phyloP scores from a whole-genome alignment of 2,113 vertebrate genomes.

The Lepidothrix coronata region DNA sequence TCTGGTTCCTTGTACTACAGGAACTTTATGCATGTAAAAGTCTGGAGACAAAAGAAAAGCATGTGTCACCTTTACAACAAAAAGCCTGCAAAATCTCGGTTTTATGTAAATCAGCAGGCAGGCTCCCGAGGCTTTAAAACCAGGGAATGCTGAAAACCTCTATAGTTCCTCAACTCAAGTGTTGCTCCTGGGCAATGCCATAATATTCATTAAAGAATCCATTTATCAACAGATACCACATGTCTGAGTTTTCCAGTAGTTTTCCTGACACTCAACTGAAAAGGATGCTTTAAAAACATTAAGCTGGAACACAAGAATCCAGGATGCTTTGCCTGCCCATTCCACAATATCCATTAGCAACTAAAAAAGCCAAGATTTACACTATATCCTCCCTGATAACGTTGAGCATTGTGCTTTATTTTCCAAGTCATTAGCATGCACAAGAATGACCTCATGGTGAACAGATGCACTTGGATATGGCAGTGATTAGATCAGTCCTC shows the following conservation, averaged over 20 bases:
- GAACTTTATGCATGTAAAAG: background rate
- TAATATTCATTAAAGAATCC: conserved; percentile 48
- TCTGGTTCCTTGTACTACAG: background rate
- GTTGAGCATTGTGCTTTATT: conserved; percentile 73
- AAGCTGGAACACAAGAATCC: background rate
- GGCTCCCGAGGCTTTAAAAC: conserved; percentile 5
- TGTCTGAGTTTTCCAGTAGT: conserved; percentile 32
- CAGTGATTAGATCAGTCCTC: conserved; percentile 83
- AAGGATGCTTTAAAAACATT: background rate
- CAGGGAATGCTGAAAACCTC: background rate
- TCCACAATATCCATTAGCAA: background rate
- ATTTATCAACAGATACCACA: conserved; percentile 61
- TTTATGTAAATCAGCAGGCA: conserved; percentile 31
- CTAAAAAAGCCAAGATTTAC: conserved; percentile 66
- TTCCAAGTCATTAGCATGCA: conserved; percentile 83
- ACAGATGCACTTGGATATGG: conserved; percentile 85
- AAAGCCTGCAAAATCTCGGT: conserved; percentile 26
- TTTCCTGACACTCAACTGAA: conserved; percentile 9
- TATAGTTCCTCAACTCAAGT: conserved; percentile 7
- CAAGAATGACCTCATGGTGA: conserved; percentile 84
- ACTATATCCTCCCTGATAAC: conserved; percentile 67
- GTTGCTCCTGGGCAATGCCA: conserved; percentile 45
- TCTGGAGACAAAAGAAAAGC: conserved; percentile 37
- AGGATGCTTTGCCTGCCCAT: background rate
- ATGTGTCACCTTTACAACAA: conserved; percentile 40